These are phyloP conservation scores for Nasonovia ribisnigri DNA, from an alignment of 2,888 invertebrate species.

Conservation along the genomic window DNA sequence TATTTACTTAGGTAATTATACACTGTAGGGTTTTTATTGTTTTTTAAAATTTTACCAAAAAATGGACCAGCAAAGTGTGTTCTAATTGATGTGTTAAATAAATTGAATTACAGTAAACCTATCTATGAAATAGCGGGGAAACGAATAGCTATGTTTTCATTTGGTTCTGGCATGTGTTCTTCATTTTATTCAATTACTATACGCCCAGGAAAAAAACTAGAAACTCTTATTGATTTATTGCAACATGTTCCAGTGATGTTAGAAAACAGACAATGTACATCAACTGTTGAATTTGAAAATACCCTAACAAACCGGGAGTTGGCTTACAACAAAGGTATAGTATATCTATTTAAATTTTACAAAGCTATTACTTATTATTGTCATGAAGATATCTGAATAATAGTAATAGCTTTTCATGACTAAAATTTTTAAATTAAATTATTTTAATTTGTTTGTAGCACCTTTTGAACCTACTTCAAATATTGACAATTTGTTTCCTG, in stretches of 20 bases:
- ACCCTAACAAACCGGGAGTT: constrained; percentile 84
- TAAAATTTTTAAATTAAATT: not conserved
- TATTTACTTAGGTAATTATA: constrained; percentile 74
- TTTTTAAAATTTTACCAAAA: not conserved
- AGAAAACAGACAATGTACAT: constrained; percentile 78
- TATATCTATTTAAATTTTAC: not conserved
- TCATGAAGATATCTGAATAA: not conserved
- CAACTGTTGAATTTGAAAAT: constrained; percentile 83
- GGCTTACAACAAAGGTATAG: constrained; percentile 80
- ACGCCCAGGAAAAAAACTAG: constrained; percentile 76
- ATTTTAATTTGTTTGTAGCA: constrained; percentile 71
- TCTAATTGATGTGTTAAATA: not conserved
- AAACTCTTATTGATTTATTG: constrained; percentile 77
- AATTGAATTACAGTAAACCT: constrained; percentile 73
- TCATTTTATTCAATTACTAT: constrained; percentile 91
- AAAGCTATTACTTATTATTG: not conserved
- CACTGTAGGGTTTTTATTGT: not conserved
- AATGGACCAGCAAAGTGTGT: not conserved
- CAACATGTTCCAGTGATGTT: constrained; percentile 77
- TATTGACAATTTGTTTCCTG: constrained; percentile 82
- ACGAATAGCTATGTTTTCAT: constrained; percentile 92
- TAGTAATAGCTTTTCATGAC: not conserved
- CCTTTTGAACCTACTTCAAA: constrained; percentile 86
- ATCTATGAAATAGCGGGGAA: constrained; percentile 80
- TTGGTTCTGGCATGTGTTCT: constrained; percentile 96